A percentile compares a stretch with the other conserved stretches of the same genome.
Conservation (phyloP, 2,888 invertebrate species). For the Macaria notata region DNA sequence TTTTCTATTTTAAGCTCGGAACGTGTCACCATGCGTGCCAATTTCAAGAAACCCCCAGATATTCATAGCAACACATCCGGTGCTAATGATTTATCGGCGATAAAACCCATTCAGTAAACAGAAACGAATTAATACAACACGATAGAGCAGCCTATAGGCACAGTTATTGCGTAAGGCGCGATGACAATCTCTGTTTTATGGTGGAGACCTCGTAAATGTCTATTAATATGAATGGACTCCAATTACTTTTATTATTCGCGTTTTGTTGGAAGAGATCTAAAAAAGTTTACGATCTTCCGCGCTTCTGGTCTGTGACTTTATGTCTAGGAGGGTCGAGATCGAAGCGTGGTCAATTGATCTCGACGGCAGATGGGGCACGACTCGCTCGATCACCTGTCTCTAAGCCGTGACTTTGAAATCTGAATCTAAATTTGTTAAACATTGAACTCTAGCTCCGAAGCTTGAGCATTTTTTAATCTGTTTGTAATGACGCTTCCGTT, state of each 20-base stretch:
- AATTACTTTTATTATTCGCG: slow-evolving; percentile 82
- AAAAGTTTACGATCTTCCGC: slow-evolving; percentile 76
- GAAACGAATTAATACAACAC: slow-evolving; percentile 63
- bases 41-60: slow-evolving; percentile 47
- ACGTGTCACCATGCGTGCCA: slow-evolving; percentile 51
- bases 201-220: slow-evolving; percentile 78
- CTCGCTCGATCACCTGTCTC: slow-evolving; percentile 48
- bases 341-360: slow-evolving; percentile 56
- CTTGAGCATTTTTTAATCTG: background rate
- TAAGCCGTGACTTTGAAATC: slow-evolving; percentile 26
- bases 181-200: slow-evolving; percentile 82
- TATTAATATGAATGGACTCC: slow-evolving; percentile 82
- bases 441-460: slow-evolving; percentile 12
- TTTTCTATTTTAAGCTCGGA: slow-evolving; percentile 27
- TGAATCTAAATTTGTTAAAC: slow-evolving; percentile 22
- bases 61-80: slow-evolving; percentile 55
- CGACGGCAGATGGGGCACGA: slow-evolving; percentile 64
- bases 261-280: slow-evolving; percentile 77
- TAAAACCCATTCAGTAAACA: slow-evolving; percentile 67
- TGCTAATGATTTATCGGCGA: slow-evolving; percentile 59
- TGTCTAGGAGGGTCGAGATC: slow-evolving; percentile 55
- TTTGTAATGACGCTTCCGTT: slow-evolving; percentile 16
- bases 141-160: slow-evolving; percentile 49
- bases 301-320: slow-evolving; percentile 69
- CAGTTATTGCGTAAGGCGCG: slow-evolving; percentile 68